These are phyloP conservation scores for Heliconius sara DNA, from an alignment of 2,888 invertebrate species.

Conservation along the genomic window DNA sequence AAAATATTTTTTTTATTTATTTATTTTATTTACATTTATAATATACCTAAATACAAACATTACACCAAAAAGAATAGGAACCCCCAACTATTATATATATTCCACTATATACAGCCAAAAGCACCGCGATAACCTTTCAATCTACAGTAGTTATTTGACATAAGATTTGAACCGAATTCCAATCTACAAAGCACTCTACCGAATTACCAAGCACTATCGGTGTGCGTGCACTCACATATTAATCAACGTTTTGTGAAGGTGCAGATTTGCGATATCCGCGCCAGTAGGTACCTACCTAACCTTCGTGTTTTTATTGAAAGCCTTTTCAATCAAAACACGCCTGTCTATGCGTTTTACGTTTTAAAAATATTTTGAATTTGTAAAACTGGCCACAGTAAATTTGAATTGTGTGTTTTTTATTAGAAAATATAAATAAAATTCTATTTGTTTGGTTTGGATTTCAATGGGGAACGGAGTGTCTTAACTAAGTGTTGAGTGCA, in stretches of 20 bases:
- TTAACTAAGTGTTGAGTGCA: no score
- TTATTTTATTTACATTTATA: no score
- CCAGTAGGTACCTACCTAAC: background rate
- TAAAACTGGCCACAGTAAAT: background rate
- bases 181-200: constrained; percentile 67
- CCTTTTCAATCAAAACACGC: constrained; percentile 21
- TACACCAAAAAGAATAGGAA: background rate
- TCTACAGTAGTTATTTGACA: constrained; percentile 13
- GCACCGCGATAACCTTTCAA: background rate
- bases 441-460: background rate
- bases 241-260: constrained; percentile 54
- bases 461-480: no score
- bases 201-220: constrained; percentile 69
- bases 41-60: background rate
- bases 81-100: background rate
- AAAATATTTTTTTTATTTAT: no score
- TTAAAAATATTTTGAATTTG: background rate
- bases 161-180: constrained; percentile 53
- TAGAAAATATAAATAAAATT: no score
- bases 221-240: constrained; percentile 63
- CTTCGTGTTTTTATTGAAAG: constrained; percentile 26
- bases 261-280: constrained; percentile 21
- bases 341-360: constrained; percentile 2
- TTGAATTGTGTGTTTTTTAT: background rate
- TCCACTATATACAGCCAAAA: background rate